Evolutionary conservation across 1,140 invertebrate genomes (phyloP), one percentile per base, ranked within the genome.

Genomic region (Drosophila littoralis): DNA sequence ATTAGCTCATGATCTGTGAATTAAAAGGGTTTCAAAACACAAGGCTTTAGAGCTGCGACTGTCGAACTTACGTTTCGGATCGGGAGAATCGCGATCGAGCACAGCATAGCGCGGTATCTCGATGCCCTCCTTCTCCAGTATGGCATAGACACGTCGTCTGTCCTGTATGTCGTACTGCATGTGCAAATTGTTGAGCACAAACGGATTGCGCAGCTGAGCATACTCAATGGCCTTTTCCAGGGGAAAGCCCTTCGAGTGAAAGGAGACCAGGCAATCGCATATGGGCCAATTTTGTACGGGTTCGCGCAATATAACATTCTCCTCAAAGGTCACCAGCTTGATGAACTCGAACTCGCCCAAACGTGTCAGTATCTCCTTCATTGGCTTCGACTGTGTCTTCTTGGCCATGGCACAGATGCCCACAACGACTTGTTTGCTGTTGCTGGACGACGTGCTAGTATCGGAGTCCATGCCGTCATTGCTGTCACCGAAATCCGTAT

Each of bases 381-480:
- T 99, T 2, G 98, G 98, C 93, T 99, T 99, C 57, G 98, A 99
- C 81, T 98, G 96, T 3, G 98, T 98, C 93, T 99, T 99, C 93
- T 99, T 99, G 79, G 97, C 96, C 98, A 99, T 99, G 43, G 98
- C 98, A 94, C 98, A 99, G 69, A 99, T 96, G 50, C 98, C 98
- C 71, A 99, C 97, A 86, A 98, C 94, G 57, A 99, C 97, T 88
- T 98, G 91, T 52, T 92, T 92, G 17, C 91, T 92, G 10, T 80
- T 86, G 79, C 81, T 92, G 33, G 92, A 92, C 33, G 91, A 92
- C 10, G 81, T 91, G 71, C 91, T 92, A 79, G 93, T 93, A 64
- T 94, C 94, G 55, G 93, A 94, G 77, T 94, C 94, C 92, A 94
- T 91, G 3, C 93, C 93, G 85, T 96, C 95, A 92, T 93, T 94